Conservation (phyloP, 2,888 invertebrate species). For the Sicus ferrugineus region DNA sequence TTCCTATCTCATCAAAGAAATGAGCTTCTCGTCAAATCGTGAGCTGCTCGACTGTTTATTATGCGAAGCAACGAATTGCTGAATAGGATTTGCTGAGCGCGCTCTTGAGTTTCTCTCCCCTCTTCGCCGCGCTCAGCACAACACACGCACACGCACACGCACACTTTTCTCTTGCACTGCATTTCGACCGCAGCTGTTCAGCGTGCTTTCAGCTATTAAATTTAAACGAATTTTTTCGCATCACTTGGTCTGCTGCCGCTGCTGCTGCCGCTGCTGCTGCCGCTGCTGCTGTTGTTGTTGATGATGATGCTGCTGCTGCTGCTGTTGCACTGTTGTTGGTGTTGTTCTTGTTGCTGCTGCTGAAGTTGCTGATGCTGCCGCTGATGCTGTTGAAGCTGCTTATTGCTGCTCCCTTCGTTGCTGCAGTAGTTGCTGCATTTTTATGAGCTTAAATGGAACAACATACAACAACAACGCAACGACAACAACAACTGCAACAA, state of each 20-base stretch:
- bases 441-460: constrained; percentile 35
- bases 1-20: too few species aligned
- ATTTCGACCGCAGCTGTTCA: constrained; percentile 19
- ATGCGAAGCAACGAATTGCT: too few species aligned
- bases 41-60: too few species aligned
- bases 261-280: too few species aligned
- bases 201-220: constrained; percentile 10
- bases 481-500: background rate
- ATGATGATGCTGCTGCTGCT: background rate
- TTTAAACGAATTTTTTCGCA: constrained; percentile 23
- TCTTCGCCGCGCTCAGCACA: background rate
- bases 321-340: constrained; percentile 3
- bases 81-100: too few species aligned
- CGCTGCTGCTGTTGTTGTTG: background rate
- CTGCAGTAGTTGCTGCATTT: constrained; percentile 24
- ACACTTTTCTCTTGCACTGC: constrained; percentile 3
- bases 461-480: too few species aligned
- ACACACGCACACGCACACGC: too few species aligned
- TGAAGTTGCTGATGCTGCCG: background rate
- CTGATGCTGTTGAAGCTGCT: background rate
- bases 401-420: background rate
- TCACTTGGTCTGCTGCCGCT: constrained; percentile 17
- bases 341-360: background rate
- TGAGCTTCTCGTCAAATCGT: too few species aligned
- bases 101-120: background rate